A percentile compares a stretch with the other conserved stretches of the same genome.
Evolutionary conservation across 2,797 vertebrate species (phyloP).

Genomic region (Telmatherina bonti): DNA sequence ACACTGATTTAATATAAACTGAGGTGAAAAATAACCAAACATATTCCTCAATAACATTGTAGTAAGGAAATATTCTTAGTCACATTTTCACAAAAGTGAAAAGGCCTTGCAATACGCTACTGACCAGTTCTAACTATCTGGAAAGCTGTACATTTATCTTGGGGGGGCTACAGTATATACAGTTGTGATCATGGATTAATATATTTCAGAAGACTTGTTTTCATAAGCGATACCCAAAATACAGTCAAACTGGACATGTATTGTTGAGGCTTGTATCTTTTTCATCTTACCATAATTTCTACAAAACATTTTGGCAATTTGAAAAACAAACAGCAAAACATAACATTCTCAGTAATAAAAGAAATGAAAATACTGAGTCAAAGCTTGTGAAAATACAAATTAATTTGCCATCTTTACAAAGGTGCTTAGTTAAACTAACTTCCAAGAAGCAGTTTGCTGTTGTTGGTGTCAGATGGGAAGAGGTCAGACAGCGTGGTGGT

Average conservation of each 20-base stretch:
- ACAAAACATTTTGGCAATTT: slow-evolving; percentile 68
- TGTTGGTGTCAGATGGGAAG: slow-evolving; percentile 90
- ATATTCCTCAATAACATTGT: slow-evolving; percentile 42
- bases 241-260: slow-evolving; percentile 31
- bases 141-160: slow-evolving; percentile 73
- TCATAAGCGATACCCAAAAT: slow-evolving; percentile 37
- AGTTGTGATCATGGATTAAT: slow-evolving; percentile 44
- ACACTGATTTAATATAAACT: slow-evolving; percentile 69
- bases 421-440: slow-evolving; percentile 80
- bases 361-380: slow-evolving; percentile 69
- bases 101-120: slow-evolving; percentile 67
- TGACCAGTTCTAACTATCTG: slow-evolving; percentile 71
- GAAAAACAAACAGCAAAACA: slow-evolving; percentile 52
- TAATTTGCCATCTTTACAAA: slow-evolving; percentile 34
- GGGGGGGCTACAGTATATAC: slow-evolving; percentile 67
- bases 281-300: slow-evolving; percentile 51
- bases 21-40: slow-evolving; percentile 69
- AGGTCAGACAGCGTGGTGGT: slow-evolving; percentile 89
- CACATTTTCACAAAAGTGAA: slow-evolving; percentile 68
- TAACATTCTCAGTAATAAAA: slow-evolving; percentile 51
- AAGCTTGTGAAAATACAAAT: slow-evolving; percentile 59
- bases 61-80: slow-evolving; percentile 60
- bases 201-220: slow-evolving; percentile 22
- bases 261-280: slow-evolving; percentile 40
- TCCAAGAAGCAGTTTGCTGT: slow-evolving; percentile 90